These are phyloP conservation scores for Gisinianus flammeolus DNA, from an alignment of 2,888 invertebrate species.

Conservation along the genomic window DNA sequence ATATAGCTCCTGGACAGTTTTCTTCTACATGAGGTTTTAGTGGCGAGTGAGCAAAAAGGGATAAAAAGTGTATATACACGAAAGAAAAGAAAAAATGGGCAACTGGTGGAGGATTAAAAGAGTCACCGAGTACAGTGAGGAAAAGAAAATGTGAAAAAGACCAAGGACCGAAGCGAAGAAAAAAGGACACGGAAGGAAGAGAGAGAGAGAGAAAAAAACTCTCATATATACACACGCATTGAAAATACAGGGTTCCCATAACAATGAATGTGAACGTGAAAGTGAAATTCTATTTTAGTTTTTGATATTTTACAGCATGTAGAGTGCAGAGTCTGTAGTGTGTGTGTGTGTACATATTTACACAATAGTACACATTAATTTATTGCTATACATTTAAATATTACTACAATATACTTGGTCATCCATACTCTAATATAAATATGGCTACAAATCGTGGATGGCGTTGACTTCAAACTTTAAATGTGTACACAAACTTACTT, in stretches of 20 bases:
- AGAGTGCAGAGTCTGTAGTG: too few relatives aligned
- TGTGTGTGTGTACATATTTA: too few relatives aligned
- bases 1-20: too few relatives aligned
- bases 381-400: neutral
- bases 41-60: neutral
- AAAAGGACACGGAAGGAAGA: neutral
- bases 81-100: neutral
- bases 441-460: neutral
- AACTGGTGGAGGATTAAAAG: neutral
- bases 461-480: neutral
- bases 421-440: neutral
- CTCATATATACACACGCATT: conserved; percentile 2
- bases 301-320: conserved; percentile 16
- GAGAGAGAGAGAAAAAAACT: neutral
- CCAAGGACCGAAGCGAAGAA: neutral
- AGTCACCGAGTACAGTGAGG: neutral
- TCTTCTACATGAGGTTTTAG: too few relatives aligned
- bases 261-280: conserved; percentile 22
- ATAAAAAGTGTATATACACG: neutral
- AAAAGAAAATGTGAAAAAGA: neutral
- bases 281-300: conserved; percentile 22
- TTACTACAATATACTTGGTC: neutral
- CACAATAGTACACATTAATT: neutral
- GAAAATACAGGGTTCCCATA: too few relatives aligned
- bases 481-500: neutral